phyloP scores from a whole-genome alignment of 1,140 invertebrate genomes.

The Prorops nasuta region DNA sequence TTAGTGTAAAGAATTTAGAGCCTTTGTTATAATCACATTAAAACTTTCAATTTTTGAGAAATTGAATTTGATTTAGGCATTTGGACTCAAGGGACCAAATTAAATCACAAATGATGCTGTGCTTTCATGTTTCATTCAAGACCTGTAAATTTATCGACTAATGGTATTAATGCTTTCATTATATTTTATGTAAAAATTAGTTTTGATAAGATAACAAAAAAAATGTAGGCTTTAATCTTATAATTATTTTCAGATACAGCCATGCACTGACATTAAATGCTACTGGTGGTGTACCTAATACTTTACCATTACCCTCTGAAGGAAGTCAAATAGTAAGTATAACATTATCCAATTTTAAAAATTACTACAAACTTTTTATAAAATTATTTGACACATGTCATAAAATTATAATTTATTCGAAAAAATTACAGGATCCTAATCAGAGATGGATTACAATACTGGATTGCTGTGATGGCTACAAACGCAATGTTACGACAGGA shows the following conservation, averaged over 20 bases:
- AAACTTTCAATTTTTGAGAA: too few relatives aligned
- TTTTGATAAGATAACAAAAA: background rate
- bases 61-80: background rate
- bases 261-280: slow-evolving; percentile 18
- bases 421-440: slow-evolving; percentile 5
- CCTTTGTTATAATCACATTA: too few relatives aligned
- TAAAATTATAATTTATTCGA: background rate
- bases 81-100: background rate
- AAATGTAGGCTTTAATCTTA: background rate
- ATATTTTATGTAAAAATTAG: background rate
- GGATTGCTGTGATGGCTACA: slow-evolving; percentile 50
- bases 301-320: slow-evolving; percentile 14
- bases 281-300: slow-evolving; percentile 18
- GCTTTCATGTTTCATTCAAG: background rate
- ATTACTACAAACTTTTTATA: too few relatives aligned
- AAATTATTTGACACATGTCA: too few relatives aligned
- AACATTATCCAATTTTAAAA: too few relatives aligned
- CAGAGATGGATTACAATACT: slow-evolving; percentile 40
- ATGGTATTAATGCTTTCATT: background rate
- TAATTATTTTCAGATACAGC: slow-evolving; percentile 18
- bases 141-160: background rate
- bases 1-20: too few relatives aligned
- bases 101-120: background rate
- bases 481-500: slow-evolving; percentile 27
- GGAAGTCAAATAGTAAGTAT: slow-evolving; percentile 11